Base-by-base conservation (phyloP, 2,888 invertebrate genomes). In the Lasioglossum marginatum region DNA sequence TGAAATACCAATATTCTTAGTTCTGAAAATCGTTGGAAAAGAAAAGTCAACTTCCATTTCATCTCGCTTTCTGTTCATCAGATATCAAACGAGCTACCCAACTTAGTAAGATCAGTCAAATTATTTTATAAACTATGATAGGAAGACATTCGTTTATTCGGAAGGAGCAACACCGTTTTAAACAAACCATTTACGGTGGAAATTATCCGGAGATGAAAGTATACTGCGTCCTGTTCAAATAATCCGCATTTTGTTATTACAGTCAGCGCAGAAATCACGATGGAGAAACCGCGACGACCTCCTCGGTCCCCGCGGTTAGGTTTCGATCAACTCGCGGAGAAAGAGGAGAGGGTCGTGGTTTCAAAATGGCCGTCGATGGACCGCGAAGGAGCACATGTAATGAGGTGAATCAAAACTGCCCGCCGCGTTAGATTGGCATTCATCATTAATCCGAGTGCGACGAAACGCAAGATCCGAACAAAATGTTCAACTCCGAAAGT, bases 381-480 rank as follows among this genome's bases (percentile, higher is more conserved):
- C 82, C 86, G 77, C 82, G 77, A 77, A 72, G 80, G 74, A 76
- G 83, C 76, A 77, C 81, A 74, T 60, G 84, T 89, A 91, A 91
- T 79, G 88, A 88, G 83, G 75, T 85, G 84, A 87, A 88, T 92
- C 87, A 83, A 87, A 85, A 87, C 85, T 87, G 80, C 40, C 81
- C 81, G 77, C 84, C 75, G 85, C 82, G 79, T 88, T 85, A 85
- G 83, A 88, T 91, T 88, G 88, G 83, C 87, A 90, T 90, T 90
- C 89, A 81, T 87, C 88, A 86, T 90, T 88, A 87, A 86, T 82
- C 79, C 78, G 82, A 79, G 80, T 37, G 19, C n/a, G 74, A 19
- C 1, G 52, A 52, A 52, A 60, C 5, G 5, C 52, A 23, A 19
- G 6, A 23, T 52, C 8, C 48, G 2, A 23, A 52, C 52, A 23